Percentiles rank a stretch among this genome's conserved stretches.
Evolutionary conservation across 2,888 invertebrate species (phyloP).

Genomic region (Aleiodes alternator): DNA sequence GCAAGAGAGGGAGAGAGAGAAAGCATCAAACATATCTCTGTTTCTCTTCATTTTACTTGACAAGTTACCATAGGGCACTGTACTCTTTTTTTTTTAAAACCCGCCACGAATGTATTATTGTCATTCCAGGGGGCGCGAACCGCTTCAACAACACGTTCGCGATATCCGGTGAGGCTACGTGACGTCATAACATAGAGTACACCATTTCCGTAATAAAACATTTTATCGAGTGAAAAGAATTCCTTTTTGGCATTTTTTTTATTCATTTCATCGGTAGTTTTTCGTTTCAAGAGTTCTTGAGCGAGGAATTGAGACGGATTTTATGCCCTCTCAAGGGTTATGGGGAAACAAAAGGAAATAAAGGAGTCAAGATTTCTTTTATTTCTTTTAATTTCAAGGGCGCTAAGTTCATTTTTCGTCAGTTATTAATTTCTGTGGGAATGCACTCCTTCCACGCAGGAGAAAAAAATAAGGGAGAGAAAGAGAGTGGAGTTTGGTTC

Average conservation of each 20-base stretch:
- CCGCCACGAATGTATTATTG: slow-evolving; percentile 61
- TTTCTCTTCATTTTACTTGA: slow-evolving; percentile 33
- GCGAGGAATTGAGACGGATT: neutral
- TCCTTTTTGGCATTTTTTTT: slow-evolving; percentile 16
- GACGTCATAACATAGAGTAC: slow-evolving; percentile 66
- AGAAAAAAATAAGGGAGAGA: slow-evolving; percentile 1
- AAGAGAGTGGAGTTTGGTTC: neutral
- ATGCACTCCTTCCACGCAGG: neutral
- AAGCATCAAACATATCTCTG: slow-evolving; percentile 60
- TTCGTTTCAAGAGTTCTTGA: neutral
- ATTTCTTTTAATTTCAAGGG: neutral
- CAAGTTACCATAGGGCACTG: slow-evolving; percentile 27
- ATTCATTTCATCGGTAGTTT: neutral
- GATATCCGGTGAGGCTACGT: slow-evolving; percentile 72
- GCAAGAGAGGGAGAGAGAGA: neutral
- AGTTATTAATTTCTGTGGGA: no score
- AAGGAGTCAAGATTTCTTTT: slow-evolving; percentile 1
- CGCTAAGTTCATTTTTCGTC: no score
- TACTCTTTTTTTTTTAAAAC: slow-evolving; percentile 29
- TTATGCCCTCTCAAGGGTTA: no score
- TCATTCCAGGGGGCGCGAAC: slow-evolving; percentile 69
- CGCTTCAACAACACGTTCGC: slow-evolving; percentile 69
- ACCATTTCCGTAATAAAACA: slow-evolving; percentile 45
- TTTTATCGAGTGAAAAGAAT: slow-evolving; percentile 38
- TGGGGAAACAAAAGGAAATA: neutral